Evolutionary conservation across 2,888 invertebrate species (phyloP), one percentile per base, ranked within the genome.

Genomic region (Mallateleia sp.): DNA sequence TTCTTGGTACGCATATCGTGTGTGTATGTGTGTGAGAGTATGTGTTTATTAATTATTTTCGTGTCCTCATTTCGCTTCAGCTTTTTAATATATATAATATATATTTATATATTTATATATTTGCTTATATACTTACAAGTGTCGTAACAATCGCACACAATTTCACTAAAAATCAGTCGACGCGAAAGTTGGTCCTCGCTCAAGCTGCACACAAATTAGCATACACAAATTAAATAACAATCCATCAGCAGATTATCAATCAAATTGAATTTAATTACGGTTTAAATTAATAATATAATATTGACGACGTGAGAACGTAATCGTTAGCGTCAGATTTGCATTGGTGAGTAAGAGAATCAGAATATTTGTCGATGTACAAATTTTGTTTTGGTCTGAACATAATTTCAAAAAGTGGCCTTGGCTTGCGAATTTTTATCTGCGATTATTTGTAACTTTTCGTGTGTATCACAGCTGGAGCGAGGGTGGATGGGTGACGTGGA

Each of bases 391-490:
- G n/a, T n/a, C n/a, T n/a, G n/a, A n/a, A n/a, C n/a, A n/a, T n/a
- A n/a, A n/a, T n/a, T n/a, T n/a, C n/a, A n/a, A n/a, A n/a, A n/a
- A n/a, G n/a, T n/a, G n/a, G n/a, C 28, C 28, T 28, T 28, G 4
- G 28, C 28, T 28, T 28, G 5, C 58, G 54, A 62, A 24, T 25
- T 42, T 18, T 50, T 89, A 88, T 91, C 90, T 90, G 89, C 88
- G 91, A 88, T 90, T 89, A 89, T n/a, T n/a, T n/a, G 93, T 93
- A 92, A 92, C 92, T 92, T 93, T 93, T 91, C 90, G 90, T 92
- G 89, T 92, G 93, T 94, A 94, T 94, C 94, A 95, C 94, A 95
- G 95, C 93, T 94, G 93, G 93, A 94, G 93, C 92, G 92, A 92
- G 92, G 91, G 90, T 91, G 91, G 91, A 91, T 92, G 91, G 90